These are phyloP conservation scores for Thelaira solivaga DNA, from an alignment of 2,888 invertebrate species.

Conservation along the genomic window DNA sequence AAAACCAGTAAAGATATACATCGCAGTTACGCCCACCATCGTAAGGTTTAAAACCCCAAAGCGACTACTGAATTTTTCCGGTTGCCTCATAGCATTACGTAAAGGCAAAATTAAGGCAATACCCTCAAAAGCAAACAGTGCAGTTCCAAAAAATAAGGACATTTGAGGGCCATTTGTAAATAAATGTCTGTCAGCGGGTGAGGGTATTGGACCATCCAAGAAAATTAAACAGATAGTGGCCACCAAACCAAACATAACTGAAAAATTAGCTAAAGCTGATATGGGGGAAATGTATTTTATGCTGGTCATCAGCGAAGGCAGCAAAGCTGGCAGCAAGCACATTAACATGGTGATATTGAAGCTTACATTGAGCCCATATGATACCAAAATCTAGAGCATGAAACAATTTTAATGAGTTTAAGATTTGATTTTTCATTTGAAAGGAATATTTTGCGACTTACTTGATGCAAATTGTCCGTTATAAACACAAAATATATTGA, in stretches of 20 bases:
- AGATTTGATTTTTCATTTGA: not conserved
- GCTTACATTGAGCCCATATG: conserved; percentile 70
- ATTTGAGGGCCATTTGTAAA: conserved; percentile 80
- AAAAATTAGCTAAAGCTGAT: conserved; percentile 86
- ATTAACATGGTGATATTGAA: conserved; percentile 70
- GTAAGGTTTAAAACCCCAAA: conserved; percentile 93
- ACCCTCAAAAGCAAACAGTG: conserved; percentile 97
- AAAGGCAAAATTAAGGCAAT: conserved; percentile 94
- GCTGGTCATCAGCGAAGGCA: conserved; percentile 73
- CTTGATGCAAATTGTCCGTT: conserved; percentile 87
- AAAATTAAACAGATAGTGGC: conserved; percentile 87
- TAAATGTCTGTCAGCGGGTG: conserved; percentile 79
- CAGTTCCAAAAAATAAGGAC: conserved; percentile 97
- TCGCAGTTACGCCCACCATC: conserved; percentile 87
- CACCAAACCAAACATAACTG: conserved; percentile 83
- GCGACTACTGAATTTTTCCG: conserved; percentile 85
- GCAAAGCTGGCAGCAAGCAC: conserved; percentile 71
- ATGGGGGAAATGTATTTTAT: conserved; percentile 81
- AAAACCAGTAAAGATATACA: conserved; percentile 90
- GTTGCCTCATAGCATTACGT: conserved; percentile 92
- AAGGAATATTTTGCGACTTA: conserved; percentile 50
- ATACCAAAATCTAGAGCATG: conserved; percentile 77
- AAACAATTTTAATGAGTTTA: not conserved
- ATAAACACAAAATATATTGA: conserved; percentile 98
- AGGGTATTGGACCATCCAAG: conserved; percentile 83